Percentiles rank a stretch among this genome's conserved stretches.
Evolutionary conservation across 2,797 vertebrate genomes (phyloP).

Genomic region (Hylomyscus alleni): DNA sequence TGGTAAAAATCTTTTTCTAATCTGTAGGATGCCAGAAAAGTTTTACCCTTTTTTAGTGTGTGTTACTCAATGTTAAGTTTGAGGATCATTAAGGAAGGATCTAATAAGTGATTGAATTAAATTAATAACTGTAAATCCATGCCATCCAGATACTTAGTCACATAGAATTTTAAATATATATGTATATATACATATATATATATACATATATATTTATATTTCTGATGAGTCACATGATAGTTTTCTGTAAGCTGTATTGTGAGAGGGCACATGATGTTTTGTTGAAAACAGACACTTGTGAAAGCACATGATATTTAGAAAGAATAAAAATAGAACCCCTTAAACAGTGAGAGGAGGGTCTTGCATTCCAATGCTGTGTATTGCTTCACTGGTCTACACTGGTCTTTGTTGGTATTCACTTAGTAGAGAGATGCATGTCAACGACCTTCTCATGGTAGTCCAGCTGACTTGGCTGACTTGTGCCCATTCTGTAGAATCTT

Average conservation of each 20-base stretch:
- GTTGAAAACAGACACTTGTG: not conserved
- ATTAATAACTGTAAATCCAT: conserved; percentile 26
- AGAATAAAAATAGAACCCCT: not conserved
- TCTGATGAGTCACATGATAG: not conserved
- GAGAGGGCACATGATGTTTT: too few species aligned
- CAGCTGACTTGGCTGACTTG: not conserved
- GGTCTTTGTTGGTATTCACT: not conserved
- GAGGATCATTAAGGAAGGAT: not conserved
- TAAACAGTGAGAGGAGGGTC: not conserved
- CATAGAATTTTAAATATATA: not conserved
- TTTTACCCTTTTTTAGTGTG: too few species aligned
- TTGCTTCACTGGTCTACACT: not conserved
- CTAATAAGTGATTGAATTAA: not conserved
- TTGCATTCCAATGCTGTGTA: not conserved
- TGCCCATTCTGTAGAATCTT: not conserved
- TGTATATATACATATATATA: too few species aligned
- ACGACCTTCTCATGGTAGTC: not conserved
- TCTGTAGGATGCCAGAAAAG: too few species aligned
- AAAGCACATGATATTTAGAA: not conserved
- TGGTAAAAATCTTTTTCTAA: not conserved
- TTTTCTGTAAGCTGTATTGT: too few species aligned
- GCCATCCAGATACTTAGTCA: not conserved
- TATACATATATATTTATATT: not conserved
- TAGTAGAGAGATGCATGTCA: not conserved
- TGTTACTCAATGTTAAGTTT: not conserved